Evolutionary conservation across 1,140 invertebrate genomes (phyloP).

Genomic region (Zeugodacus cucurbitae): DNA sequence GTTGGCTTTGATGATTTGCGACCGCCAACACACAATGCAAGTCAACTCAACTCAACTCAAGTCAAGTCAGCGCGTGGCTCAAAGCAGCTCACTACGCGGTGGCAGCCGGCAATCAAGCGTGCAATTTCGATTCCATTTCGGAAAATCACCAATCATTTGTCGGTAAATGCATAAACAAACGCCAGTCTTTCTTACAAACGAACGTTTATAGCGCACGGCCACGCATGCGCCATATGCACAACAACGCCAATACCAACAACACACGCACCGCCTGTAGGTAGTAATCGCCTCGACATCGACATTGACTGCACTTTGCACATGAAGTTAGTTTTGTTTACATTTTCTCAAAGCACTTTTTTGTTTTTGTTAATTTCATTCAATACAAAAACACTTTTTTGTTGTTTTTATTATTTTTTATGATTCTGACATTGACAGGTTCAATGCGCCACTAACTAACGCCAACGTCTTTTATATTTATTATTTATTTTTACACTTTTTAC

Average conservation of each 20-base stretch:
- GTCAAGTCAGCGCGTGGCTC: no score
- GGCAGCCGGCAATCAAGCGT: slow-evolving; percentile 10
- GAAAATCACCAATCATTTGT: slow-evolving; percentile 17
- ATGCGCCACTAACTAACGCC: background rate
- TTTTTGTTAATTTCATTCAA: no score
- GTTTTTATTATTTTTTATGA: background rate
- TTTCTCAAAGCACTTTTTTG: background rate
- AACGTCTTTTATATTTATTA: background rate
- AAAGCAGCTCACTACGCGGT: no score
- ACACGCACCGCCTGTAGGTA: background rate
- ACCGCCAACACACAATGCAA: background rate
- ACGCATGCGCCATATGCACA: background rate
- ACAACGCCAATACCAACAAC: background rate
- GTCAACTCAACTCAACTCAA: background rate
- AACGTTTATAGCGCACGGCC: background rate
- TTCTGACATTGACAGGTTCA: slow-evolving; percentile 34
- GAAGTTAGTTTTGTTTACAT: slow-evolving; percentile 8
- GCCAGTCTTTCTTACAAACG: background rate
- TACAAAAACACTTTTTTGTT: background rate
- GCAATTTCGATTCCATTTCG: slow-evolving; percentile 9
- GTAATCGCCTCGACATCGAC: background rate
- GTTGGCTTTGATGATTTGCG: slow-evolving; percentile 15
- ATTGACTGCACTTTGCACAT: slow-evolving; percentile 24
- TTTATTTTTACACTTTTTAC: background rate
- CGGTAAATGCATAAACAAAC: slow-evolving; percentile 14